Percentiles rank a stretch among this genome's conserved stretches.
These are phyloP conservation scores for Diglossa cyanea DNA, from an alignment of 2,797 vertebrate genomes.

Conservation along the genomic window DNA sequence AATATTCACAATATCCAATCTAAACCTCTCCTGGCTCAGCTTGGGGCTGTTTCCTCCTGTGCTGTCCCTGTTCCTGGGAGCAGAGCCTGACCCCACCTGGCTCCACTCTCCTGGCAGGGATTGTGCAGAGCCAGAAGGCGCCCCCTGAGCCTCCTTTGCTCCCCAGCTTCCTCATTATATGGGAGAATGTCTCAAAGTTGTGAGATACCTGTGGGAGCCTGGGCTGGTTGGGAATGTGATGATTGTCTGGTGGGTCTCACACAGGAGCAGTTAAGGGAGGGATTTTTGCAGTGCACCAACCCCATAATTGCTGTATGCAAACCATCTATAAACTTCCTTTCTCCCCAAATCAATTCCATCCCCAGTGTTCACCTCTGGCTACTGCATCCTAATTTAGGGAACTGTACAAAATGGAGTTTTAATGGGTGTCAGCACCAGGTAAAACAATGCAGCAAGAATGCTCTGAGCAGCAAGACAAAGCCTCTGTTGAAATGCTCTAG, in stretches of 20 bases:
- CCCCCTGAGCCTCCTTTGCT: not conserved
- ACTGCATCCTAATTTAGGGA: not conserved
- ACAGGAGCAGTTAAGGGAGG: not conserved
- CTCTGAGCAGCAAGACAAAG: not conserved
- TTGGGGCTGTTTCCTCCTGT: not conserved
- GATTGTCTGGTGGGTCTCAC: not conserved
- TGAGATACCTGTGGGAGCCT: not conserved
- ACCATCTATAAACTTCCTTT: not conserved
- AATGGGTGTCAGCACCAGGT: not conserved
- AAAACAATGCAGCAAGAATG: not conserved
- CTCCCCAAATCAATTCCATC: not conserved
- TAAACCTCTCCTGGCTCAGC: not conserved
- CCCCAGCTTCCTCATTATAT: not conserved
- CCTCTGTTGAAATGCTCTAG: not conserved
- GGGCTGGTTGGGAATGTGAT: not conserved
- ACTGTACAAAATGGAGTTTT: not conserved
- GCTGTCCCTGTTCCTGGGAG: not conserved
- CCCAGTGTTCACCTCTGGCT: not conserved
- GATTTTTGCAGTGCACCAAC: not conserved
- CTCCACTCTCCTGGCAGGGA: not conserved
- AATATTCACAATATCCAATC: not conserved
- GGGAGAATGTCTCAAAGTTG: not conserved
- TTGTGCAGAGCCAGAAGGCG: not conserved
- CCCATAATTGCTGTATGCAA: not conserved
- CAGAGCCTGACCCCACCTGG: not conserved